Evolutionary conservation across 2,888 invertebrate genomes (phyloP), one percentile per base, ranked within the genome.

Genomic region (Hemicrepidius hirtus): DNA sequence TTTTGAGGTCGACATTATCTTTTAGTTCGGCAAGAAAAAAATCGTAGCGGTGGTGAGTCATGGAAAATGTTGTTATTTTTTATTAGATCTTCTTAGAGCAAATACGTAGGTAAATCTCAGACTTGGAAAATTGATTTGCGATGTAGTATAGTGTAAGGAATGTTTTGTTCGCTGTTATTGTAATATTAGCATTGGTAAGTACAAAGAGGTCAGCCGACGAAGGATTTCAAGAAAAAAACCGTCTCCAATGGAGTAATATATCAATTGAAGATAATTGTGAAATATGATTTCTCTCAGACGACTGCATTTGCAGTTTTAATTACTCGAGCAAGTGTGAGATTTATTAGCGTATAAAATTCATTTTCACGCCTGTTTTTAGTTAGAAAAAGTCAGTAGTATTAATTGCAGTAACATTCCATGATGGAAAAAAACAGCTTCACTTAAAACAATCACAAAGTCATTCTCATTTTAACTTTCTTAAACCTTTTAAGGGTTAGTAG

Each of bases 271-370:
- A 21, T 57, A 57, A 57, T 57, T 57, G 57, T 57, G 37, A 57
- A 37, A 57, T 57, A 57, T 57, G 57, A 57, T 57, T 37, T 57
- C 57, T 37, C 37, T 13, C 37, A 40, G 57, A 37, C 57, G 20
- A 20, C 35, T 28, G 57, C 57, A 57, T 20, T 57, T 57, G 57
- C 57, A 37, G 57, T 57, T 57, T 57, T 57, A 57, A 57, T 57
- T 57, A 57, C 37, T 37, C 20, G 9, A 21, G 57, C 57, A 57
- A 57, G 32, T 55, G 55, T 35, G 21, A 49, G 55, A 57, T 57
- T 57, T 57, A 57, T 57, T 35, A 18, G 37, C 6, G 3, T 10
- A 12, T 37, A 40, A 40, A 57, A n/a, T 57, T 7, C 20, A 37
- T 37, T 37, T 57, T 6, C 35, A 57, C 12, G 44, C 44, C 18